Percentiles rank a stretch among this genome's conserved stretches.
These are phyloP conservation scores for Heterotis niloticus DNA, from an alignment of 2,113 vertebrate genomes.

Conservation along the genomic window DNA sequence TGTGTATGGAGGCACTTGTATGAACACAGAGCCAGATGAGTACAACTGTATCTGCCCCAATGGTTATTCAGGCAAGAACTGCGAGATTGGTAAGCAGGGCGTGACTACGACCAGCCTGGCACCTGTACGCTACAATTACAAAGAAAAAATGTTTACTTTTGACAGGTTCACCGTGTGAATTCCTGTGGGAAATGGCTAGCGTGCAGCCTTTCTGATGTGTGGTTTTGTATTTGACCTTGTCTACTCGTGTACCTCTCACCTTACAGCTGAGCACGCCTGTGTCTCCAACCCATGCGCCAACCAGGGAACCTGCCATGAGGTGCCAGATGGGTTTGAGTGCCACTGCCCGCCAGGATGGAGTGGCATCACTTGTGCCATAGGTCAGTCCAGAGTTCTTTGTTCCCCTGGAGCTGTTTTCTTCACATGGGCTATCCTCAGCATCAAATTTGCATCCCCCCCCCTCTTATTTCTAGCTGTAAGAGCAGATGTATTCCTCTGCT, in stretches of 20 bases:
- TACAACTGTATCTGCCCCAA: conserved; percentile 86
- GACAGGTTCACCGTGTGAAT: background rate
- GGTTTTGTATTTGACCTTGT: background rate
- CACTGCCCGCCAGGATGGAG: conserved; percentile 87
- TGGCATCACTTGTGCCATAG: conserved; percentile 86
- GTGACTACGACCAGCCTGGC: background rate
- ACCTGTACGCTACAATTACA: background rate
- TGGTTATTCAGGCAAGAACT: conserved; percentile 89
- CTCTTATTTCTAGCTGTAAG: background rate
- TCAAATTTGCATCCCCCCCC: background rate
- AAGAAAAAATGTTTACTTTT: background rate
- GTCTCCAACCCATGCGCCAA: conserved; percentile 92
- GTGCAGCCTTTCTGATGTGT: background rate
- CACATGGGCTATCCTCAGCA: background rate
- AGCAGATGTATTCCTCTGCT: conserved; percentile 2
- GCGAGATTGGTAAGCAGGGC: conserved; percentile 75
- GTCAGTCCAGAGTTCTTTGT: conserved; percentile 58
- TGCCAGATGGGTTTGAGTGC: conserved; percentile 84
- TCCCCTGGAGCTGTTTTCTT: background rate
- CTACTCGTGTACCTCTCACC: background rate
- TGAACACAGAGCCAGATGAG: conserved; percentile 87
- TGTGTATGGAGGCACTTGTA: conserved; percentile 83
- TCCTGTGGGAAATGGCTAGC: background rate
- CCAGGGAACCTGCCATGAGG: conserved; percentile 84
- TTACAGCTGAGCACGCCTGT: conserved; percentile 84